Conservation (phyloP, 2,797 vertebrate species). For the Hapalemur alaotrensis region DNA sequence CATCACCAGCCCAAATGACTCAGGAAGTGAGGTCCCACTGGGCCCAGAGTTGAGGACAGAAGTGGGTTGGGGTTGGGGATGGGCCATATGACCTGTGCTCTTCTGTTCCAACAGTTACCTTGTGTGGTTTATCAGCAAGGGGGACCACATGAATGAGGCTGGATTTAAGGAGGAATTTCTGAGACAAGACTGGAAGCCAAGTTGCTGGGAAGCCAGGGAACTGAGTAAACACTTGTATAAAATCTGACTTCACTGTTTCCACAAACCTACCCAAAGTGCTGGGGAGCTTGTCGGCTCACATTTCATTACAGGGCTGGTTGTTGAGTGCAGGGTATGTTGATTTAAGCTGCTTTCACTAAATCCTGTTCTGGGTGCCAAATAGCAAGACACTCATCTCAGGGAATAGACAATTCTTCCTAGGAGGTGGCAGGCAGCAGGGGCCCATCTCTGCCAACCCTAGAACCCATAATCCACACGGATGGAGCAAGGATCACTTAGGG, state of each 20-base stretch:
- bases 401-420: not conserved
- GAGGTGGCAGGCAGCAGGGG: accelerated
- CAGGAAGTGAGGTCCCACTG: not conserved
- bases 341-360: constrained; percentile 49
- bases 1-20: not conserved
- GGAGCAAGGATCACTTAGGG: not conserved
- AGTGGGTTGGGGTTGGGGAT: accelerated
- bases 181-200: not conserved
- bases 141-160: not conserved
- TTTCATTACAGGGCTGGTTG: not conserved
- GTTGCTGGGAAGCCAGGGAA: not conserved
- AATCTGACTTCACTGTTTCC: constrained; percentile 46
- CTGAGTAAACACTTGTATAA: constrained; percentile 36
- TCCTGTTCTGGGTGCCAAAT: not conserved
- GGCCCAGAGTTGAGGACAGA: not conserved
- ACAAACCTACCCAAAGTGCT: not conserved
- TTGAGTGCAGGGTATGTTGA: not conserved
- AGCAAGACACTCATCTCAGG: not conserved
- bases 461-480: not conserved
- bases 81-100: not conserved
- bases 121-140: not conserved
- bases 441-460: not conserved
- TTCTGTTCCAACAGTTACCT: not conserved
- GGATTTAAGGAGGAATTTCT: not conserved
- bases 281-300: constrained; percentile 26